These are phyloP conservation scores for Smithornis capensis DNA, from an alignment of 2,113 vertebrate genomes.

Conservation along the genomic window DNA sequence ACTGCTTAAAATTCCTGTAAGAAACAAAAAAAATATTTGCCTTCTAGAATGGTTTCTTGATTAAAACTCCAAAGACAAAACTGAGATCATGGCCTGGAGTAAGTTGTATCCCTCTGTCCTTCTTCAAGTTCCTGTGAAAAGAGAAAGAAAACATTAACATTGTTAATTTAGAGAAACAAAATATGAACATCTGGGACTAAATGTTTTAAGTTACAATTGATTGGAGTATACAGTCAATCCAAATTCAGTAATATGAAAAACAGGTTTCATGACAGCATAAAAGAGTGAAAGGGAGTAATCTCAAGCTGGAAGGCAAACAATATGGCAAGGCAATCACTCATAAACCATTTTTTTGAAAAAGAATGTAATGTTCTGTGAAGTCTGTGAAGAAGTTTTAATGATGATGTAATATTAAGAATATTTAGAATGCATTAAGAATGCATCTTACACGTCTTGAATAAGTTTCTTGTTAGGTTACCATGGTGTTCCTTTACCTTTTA, in stretches of 20 bases:
- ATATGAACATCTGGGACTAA: background rate
- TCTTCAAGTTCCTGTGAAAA: background rate
- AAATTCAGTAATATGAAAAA: slow-evolving; percentile 27
- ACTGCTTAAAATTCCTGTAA: background rate
- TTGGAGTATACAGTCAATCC: background rate
- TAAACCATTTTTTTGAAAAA: background rate
- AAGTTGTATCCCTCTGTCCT: background rate
- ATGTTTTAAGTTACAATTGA: slow-evolving; percentile 6
- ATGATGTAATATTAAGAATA: background rate
- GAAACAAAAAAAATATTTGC: background rate
- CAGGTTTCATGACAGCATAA: background rate
- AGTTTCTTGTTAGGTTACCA: background rate
- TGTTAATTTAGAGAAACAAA: background rate
- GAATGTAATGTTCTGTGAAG: background rate
- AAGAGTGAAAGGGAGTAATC: background rate
- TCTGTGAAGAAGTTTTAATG: background rate
- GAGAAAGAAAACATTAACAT: background rate
- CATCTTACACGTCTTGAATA: background rate
- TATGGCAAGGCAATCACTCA: background rate
- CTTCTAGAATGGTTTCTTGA: background rate
- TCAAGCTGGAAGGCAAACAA: background rate
- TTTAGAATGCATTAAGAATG: background rate
- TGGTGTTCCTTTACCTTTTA: background rate
- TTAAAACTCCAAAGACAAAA: background rate
- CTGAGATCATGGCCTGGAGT: background rate